A percentile compares a stretch with the other conserved stretches of the same genome.
phyloP scores from a whole-genome alignment of 2,888 invertebrate genomes.

The Lochmaea crataegi region DNA sequence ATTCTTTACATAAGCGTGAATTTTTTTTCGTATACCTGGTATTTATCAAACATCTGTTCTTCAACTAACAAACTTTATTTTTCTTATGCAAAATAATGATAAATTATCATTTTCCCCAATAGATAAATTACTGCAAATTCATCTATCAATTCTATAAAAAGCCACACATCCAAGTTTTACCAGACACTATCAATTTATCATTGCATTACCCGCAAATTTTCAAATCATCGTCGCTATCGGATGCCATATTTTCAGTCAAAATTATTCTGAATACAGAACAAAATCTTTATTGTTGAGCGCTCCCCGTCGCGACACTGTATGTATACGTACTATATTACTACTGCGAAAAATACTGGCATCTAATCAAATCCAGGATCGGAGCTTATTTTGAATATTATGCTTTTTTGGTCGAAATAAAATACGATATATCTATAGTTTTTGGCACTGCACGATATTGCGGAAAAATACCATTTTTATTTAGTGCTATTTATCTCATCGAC shows the following conservation, averaged over 20 bases:
- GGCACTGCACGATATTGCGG: too few relatives aligned
- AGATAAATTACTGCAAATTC: neutral
- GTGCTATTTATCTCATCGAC: too few relatives aligned
- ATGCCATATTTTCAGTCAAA: neutral
- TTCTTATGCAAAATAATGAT: neutral
- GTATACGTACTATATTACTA: too few relatives aligned
- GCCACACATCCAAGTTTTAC: neutral
- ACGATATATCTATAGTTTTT: too few relatives aligned
- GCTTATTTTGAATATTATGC: neutral
- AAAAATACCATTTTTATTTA: too few relatives aligned
- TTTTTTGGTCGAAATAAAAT: too few relatives aligned
- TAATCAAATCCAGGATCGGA: constrained; percentile 1
- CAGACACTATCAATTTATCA: neutral
- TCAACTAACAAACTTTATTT: neutral
- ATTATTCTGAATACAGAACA: constrained; percentile 4
- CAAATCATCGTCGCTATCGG: neutral
- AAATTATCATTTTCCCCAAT: neutral
- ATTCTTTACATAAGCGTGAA: neutral
- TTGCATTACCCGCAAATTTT: neutral
- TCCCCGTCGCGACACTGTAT: constrained; percentile 7
- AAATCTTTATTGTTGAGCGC: constrained; percentile 1
- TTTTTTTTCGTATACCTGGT: neutral
- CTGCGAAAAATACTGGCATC: neutral
- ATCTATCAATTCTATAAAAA: neutral
- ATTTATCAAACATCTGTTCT: neutral